Percentiles rank a stretch among this genome's conserved stretches.
phyloP scores from a whole-genome alignment of 1,140 invertebrate species.

The Drosophila tsacasi region DNA sequence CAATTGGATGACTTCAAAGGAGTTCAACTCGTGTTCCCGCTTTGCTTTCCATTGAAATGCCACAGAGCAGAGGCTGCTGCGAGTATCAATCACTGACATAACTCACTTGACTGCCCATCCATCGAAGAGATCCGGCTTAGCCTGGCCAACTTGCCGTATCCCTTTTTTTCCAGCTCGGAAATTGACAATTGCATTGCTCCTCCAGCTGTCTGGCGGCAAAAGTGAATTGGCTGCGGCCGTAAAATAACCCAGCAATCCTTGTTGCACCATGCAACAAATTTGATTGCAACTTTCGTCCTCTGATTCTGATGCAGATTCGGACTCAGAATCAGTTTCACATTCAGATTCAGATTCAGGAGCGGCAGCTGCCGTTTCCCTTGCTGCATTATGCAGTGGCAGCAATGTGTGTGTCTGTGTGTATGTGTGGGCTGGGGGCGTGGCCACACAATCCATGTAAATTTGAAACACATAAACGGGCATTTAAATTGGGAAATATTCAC shows the following conservation, averaged over 20 bases:
- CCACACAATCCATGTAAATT: conserved; percentile 1
- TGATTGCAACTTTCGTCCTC: conserved; percentile 20
- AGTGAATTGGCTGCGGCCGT: conserved; percentile 31
- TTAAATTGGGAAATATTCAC: conserved; percentile 9
- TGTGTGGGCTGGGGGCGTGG: neutral
- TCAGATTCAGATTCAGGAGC: conserved; percentile 11
- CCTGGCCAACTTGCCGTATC: too few species aligned
- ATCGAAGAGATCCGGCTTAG: conserved; percentile 11
- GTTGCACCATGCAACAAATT: conserved; percentile 7
- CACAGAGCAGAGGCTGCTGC: neutral
- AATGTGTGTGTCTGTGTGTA: neutral
- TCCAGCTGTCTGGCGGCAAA: conserved; percentile 18
- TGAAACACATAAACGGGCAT: conserved; percentile 2
- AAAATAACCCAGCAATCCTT: conserved; percentile 31
- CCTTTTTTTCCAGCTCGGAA: neutral
- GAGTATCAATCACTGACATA: conserved; percentile 3
- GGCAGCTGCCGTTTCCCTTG: conserved; percentile 13
- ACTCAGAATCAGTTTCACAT: neutral
- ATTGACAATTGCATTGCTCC: conserved; percentile 31
- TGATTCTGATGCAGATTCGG: neutral
- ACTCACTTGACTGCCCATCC: conserved; percentile 5
- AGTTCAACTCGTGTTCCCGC: neutral
- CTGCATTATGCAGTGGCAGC: conserved; percentile 25
- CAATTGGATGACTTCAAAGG: neutral
- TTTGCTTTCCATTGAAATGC: neutral